Evolutionary conservation across 2,113 vertebrate genomes (phyloP).

Genomic region (Lamprotornis superbus): DNA sequence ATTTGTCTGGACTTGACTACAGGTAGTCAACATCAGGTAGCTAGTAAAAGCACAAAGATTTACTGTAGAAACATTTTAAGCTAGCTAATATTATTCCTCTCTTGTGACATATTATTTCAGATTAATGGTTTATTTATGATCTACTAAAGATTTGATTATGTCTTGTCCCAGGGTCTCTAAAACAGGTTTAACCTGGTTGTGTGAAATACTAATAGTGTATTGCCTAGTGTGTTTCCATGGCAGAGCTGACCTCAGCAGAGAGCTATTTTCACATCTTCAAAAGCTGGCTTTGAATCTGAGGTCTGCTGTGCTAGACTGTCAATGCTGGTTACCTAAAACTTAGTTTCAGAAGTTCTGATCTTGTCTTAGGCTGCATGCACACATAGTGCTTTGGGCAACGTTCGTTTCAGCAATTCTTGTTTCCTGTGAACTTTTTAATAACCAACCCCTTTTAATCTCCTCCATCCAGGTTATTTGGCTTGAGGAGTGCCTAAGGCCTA

Average conservation of each 20-base stretch:
- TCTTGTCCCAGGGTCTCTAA: neutral
- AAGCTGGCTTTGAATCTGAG: neutral
- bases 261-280: neutral
- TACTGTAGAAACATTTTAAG: neutral
- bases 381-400: slow-evolving; percentile 22
- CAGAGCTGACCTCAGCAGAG: neutral
- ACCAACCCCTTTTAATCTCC: slow-evolving; percentile 18
- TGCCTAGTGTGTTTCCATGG: neutral
- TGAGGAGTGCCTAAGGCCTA: neutral
- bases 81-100: neutral
- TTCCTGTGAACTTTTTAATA: slow-evolving; percentile 46
- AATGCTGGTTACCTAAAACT: neutral
- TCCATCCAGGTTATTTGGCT: neutral
- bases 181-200: neutral
- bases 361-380: neutral
- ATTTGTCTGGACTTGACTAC: neutral
- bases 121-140: neutral
- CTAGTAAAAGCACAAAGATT: neutral
- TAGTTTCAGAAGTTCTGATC: slow-evolving; percentile 22
- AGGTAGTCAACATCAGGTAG: neutral
- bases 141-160: neutral
- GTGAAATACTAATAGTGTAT: neutral
- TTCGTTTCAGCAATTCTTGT: slow-evolving; percentile 30
- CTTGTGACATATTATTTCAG: neutral
- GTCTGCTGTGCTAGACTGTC: neutral